A percentile compares a stretch with the other conserved stretches of the same genome.
phyloP scores from a whole-genome alignment of 2,797 vertebrate species.

The Cirrhinus molitorella region DNA sequence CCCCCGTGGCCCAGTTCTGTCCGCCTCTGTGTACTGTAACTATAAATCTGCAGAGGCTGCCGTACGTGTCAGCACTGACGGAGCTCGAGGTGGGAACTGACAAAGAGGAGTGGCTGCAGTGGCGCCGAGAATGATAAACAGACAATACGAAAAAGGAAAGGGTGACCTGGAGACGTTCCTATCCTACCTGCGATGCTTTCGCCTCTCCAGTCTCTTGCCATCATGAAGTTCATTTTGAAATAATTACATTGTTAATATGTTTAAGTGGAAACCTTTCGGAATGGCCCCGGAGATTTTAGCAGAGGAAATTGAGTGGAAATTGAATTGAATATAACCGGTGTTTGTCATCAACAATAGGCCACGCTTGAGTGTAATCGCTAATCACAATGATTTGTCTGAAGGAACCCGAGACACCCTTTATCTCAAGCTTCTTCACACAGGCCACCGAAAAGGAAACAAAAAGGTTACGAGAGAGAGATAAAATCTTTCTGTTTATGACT shows the following conservation, averaged over 20 bases:
- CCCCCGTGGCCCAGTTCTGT: conserved; percentile 58
- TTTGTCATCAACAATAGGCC: conserved; percentile 57
- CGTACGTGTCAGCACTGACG: conserved; percentile 62
- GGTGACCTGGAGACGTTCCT: conserved; percentile 59
- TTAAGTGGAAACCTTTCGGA: conserved; percentile 63
- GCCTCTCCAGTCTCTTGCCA: conserved; percentile 19
- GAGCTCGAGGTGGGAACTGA: conserved; percentile 65
- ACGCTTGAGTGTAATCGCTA: conserved; percentile 56
- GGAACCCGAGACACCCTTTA: conserved; percentile 41
- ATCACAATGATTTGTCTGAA: conserved; percentile 59
- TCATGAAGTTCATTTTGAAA: conserved; percentile 53
- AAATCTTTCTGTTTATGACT: conserved; percentile 25
- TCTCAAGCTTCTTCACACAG: conserved; percentile 24
- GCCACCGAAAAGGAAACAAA: conserved; percentile 27
- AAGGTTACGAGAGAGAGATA: conserved; percentile 19
- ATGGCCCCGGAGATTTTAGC: conserved; percentile 54
- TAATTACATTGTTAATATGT: conserved; percentile 65
- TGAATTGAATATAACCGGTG: conserved; percentile 53
- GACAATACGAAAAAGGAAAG: conserved; percentile 65
- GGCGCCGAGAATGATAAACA: conserved; percentile 70
- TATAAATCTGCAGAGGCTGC: conserved; percentile 65
- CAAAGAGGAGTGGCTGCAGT: conserved; percentile 56
- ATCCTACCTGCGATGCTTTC: conserved; percentile 6
- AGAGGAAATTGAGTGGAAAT: conserved; percentile 59
- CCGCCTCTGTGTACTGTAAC: conserved; percentile 60